A percentile compares a stretch with the other conserved stretches of the same genome.
phyloP scores from a whole-genome alignment of 1,140 invertebrate species.

The Bemisia tabaci region DNA sequence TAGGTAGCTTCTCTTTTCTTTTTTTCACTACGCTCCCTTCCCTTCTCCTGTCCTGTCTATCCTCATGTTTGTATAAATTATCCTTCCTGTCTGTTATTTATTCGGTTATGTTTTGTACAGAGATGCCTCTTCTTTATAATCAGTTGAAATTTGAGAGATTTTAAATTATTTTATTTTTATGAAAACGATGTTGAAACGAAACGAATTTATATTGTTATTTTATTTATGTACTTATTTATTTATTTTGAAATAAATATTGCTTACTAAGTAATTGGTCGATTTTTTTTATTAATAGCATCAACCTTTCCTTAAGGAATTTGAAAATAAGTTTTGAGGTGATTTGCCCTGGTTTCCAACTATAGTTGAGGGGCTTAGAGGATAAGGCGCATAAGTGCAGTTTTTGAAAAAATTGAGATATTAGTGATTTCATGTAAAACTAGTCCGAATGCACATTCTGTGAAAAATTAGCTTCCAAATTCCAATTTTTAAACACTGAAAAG shows the following conservation, averaged over 20 bases:
- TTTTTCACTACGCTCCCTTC: neutral
- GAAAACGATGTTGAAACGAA: neutral
- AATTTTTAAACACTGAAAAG: no score
- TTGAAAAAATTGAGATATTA: no score
- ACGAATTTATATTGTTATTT: neutral
- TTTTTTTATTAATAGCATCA: neutral
- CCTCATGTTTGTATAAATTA: neutral
- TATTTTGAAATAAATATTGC: neutral
- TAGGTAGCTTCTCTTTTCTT: neutral
- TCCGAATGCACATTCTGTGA: no score
- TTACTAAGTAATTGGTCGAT: neutral
- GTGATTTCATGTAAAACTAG: no score
- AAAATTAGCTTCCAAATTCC: no score
- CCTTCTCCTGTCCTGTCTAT: no score
- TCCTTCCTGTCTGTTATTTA: neutral
- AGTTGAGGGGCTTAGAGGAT: no score
- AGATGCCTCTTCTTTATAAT: neutral
- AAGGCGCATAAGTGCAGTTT: no score
- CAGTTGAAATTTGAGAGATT: neutral
- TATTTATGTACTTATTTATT: conserved; percentile 1
- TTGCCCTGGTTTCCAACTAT: no score
- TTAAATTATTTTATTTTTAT: neutral
- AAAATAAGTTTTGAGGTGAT: no score
- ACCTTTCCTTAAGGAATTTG: no score
- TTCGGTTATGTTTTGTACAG: neutral